These are phyloP conservation scores for Tachysurus vachellii DNA, from an alignment of 2,113 vertebrate species.

Conservation along the genomic window DNA sequence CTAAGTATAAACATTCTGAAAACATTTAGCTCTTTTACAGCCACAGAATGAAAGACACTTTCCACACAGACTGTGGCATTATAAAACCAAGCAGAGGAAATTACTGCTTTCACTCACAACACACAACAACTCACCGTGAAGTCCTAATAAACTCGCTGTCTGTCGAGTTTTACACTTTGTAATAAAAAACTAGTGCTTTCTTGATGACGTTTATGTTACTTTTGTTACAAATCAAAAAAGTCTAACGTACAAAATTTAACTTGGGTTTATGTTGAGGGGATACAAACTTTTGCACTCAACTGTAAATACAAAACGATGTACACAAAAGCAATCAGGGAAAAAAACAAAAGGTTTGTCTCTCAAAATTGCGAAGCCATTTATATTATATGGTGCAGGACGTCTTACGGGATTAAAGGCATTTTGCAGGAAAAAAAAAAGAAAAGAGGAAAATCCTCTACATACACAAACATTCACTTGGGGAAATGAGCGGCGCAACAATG, in stretches of 20 bases:
- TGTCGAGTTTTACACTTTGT: background rate
- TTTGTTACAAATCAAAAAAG: background rate
- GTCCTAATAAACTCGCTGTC: too few species aligned
- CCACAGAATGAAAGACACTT: background rate
- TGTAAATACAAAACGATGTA: background rate
- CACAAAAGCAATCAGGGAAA: background rate
- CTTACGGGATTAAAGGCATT: background rate
- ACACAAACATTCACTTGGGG: background rate
- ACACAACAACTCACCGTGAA: background rate
- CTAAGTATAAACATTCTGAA: background rate
- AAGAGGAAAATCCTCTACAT: background rate
- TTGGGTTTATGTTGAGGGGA: background rate
- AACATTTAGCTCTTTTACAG: background rate
- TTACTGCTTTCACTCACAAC: background rate
- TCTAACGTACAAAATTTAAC: background rate
- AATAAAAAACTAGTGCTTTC: background rate
- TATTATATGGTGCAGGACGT: background rate
- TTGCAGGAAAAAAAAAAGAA: background rate
- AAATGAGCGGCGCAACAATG: background rate
- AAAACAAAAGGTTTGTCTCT: background rate
- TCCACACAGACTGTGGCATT: background rate
- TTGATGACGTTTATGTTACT: background rate
- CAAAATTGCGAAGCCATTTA: background rate
- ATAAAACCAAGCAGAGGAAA: background rate
- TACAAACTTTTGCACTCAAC: background rate